Percentiles rank a stretch among this genome's conserved stretches.
Evolutionary conservation across 2,797 vertebrate species (phyloP).

Genomic region (Percopsis omiscomaycus): DNA sequence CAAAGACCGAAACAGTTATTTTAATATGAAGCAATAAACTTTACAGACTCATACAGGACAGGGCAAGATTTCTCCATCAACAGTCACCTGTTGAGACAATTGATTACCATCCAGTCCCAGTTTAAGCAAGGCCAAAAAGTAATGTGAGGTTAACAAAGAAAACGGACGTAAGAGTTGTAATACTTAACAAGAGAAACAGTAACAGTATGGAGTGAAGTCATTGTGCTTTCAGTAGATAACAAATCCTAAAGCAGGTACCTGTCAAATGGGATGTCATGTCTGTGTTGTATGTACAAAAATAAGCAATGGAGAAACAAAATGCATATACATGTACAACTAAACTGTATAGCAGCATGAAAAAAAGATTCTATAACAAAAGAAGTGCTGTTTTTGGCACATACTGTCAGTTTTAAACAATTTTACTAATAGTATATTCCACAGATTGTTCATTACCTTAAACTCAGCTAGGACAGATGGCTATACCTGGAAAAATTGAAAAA

Average conservation of each 20-base stretch:
- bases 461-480: slow-evolving; percentile 48
- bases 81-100: slow-evolving; percentile 46
- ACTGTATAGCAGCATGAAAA: slow-evolving; percentile 69
- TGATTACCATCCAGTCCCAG: slow-evolving; percentile 41
- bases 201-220: slow-evolving; percentile 14
- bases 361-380: slow-evolving; percentile 62
- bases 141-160: slow-evolving; percentile 41
- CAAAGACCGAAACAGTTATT: slow-evolving; percentile 52
- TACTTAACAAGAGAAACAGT: slow-evolving; percentile 16
- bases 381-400: slow-evolving; percentile 76
- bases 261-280: slow-evolving; percentile 49
- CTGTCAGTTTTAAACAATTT: slow-evolving; percentile 36
- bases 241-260: slow-evolving; percentile 40
- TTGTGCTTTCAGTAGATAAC: slow-evolving; percentile 63
- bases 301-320: slow-evolving; percentile 51
- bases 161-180: slow-evolving; percentile 37
- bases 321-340: slow-evolving; percentile 61
- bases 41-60: slow-evolving; percentile 74
- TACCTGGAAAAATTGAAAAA: slow-evolving; percentile 42
- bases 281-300: slow-evolving; percentile 65
- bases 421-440: slow-evolving; percentile 24
- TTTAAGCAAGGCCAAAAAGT: slow-evolving; percentile 51
- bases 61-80: slow-evolving; percentile 53
- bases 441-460: slow-evolving; percentile 48
- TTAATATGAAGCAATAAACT: slow-evolving; percentile 79